A percentile compares a stretch with the other conserved stretches of the same genome.
These are phyloP conservation scores for Chaetura pelagica DNA, from an alignment of 2,113 vertebrate genomes.

Conservation along the genomic window DNA sequence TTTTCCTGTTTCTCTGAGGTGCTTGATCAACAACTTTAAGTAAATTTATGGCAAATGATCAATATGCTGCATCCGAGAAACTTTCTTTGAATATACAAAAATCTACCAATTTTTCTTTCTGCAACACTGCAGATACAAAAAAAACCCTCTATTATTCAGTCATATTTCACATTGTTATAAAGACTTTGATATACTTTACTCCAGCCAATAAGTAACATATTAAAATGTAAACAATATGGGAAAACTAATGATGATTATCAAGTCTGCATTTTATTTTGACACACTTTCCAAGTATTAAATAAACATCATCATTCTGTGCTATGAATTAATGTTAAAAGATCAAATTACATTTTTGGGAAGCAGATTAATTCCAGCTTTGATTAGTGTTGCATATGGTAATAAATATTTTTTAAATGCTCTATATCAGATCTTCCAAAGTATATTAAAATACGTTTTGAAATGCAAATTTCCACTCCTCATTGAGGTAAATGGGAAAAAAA, in stretches of 20 bases:
- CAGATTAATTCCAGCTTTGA: neutral
- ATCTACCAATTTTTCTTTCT: neutral
- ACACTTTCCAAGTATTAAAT: neutral
- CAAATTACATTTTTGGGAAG: neutral
- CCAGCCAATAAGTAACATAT: neutral
- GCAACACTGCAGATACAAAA: neutral
- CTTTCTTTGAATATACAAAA: neutral
- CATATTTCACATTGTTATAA: neutral
- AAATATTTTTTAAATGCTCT: neutral
- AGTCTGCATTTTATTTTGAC: neutral
- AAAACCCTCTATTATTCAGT: neutral
- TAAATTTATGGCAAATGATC: neutral
- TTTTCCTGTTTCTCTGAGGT: neutral
- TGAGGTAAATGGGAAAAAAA: conserved; percentile 15
- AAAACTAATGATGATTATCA: neutral
- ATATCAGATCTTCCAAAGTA: neutral
- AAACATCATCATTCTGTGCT: neutral
- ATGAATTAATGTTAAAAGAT: neutral
- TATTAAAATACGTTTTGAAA: neutral
- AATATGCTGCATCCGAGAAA: neutral
- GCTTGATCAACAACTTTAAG: neutral
- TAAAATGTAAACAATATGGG: neutral
- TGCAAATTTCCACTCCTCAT: neutral
- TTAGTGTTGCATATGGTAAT: neutral
- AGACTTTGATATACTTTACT: neutral